phyloP scores from a whole-genome alignment of 2,113 vertebrate genomes.

The Stomatorhinus ivindoensis region DNA sequence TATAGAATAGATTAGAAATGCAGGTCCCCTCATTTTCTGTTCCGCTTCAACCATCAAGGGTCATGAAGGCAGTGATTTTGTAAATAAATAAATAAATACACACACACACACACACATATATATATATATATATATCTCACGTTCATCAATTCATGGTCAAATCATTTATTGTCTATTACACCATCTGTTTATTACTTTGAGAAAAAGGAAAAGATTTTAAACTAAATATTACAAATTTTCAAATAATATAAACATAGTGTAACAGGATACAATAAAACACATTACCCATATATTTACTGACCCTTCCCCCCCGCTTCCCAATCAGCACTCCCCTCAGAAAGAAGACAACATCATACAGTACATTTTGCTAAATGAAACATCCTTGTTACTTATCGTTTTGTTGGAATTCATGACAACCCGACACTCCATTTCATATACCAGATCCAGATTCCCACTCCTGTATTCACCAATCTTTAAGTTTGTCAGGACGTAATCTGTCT shows the following conservation, averaged over 20 bases:
- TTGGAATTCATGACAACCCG: conserved; percentile 9
- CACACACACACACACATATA: too few relatives aligned
- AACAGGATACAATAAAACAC: conserved; percentile 36
- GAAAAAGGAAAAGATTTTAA: conserved; percentile 36
- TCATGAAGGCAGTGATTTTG: background rate
- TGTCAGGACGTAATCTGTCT: background rate
- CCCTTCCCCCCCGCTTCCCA: background rate
- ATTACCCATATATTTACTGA: background rate
- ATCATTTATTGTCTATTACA: conserved; percentile 35
- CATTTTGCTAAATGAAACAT: conserved; percentile 34
- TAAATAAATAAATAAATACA: too few relatives aligned
- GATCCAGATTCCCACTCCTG: background rate
- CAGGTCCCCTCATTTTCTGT: background rate
- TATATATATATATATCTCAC: too few relatives aligned
- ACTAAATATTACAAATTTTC: conserved; percentile 40
- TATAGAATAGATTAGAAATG: background rate
- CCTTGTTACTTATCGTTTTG: conserved; percentile 22
- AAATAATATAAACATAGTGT: conserved; percentile 37
- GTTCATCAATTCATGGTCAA: conserved; percentile 28
- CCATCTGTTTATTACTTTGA: conserved; percentile 28
- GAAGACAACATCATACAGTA: conserved; percentile 33
- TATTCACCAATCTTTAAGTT: background rate
- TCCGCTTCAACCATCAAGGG: background rate
- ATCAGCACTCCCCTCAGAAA: background rate
- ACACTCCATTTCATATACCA: background rate